A percentile compares a stretch with the other conserved stretches of the same genome.
phyloP scores from a whole-genome alignment of 2,797 vertebrate species.

The Thaleichthys pacificus region DNA sequence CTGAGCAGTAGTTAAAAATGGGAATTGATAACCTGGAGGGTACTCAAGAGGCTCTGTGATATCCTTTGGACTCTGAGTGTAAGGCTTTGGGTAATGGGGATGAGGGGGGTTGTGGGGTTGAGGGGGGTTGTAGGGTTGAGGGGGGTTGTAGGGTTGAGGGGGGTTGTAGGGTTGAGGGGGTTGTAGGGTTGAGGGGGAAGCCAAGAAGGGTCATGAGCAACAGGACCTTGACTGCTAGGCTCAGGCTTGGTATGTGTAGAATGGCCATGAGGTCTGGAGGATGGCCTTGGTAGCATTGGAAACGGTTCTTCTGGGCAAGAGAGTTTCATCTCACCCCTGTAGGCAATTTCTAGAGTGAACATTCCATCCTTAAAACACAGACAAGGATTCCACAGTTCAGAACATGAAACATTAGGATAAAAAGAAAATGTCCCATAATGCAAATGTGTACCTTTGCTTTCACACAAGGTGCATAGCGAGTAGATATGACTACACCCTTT shows the following conservation, averaged over 20 bases:
- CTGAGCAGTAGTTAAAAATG: too few relatives aligned
- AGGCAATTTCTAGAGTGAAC: slow-evolving; percentile 60
- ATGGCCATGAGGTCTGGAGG: not conserved
- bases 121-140: too few relatives aligned
- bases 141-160: too few relatives aligned
- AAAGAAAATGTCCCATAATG: not conserved
- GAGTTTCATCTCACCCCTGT: slow-evolving; percentile 50
- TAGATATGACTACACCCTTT: slow-evolving; percentile 62
- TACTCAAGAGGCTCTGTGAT: too few relatives aligned
- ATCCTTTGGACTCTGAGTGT: too few relatives aligned
- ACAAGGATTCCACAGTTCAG: not conserved
- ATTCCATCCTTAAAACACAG: slow-evolving; percentile 65
- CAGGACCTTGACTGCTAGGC: not conserved
- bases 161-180: too few relatives aligned
- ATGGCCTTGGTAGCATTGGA: not conserved
- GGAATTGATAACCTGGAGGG: too few relatives aligned
- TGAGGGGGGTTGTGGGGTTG: too few relatives aligned
- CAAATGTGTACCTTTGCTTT: slow-evolving; percentile 49
- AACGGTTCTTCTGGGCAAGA: slow-evolving; percentile 62
- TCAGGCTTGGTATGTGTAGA: not conserved
- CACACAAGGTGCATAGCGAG: slow-evolving; percentile 66
- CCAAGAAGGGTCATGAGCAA: not conserved
- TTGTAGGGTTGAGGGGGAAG: too few relatives aligned
- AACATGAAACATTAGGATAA: not conserved
- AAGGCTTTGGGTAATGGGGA: too few relatives aligned